Base-by-base conservation (phyloP, 2,888 invertebrate genomes). In the Hypolimnas misippus region DNA sequence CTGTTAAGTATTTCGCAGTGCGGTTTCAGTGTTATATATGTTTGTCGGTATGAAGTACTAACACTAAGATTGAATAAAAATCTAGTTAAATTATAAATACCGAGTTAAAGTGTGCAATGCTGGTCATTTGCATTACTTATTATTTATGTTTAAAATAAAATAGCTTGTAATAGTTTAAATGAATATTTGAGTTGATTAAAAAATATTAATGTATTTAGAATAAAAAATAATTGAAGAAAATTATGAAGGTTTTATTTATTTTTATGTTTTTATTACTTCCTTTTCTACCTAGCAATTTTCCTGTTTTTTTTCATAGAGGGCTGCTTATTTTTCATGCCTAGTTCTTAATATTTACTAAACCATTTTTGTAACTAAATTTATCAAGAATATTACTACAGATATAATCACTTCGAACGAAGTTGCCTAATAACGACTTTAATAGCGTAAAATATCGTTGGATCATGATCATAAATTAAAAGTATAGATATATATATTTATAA, bases 131-230 rank as follows among this genome's bases (percentile, higher is more conserved):
- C 89, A 89, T 88, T 79, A 89, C 89, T 89, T 87, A 84, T 83
- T 89, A 87, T 91, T 89, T 91, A 89, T 89, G 89, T 90, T 90
- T 84, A 86, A 79, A 86, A 84, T 82, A 80, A 82, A 87, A 89
- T 92, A 92, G 92, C 92, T 90, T 92, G 87, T 92, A 92, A 91
- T 91, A 92, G 92, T 91, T 90, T 89, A 87, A 91, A 87, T 88
- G 82, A 90, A 87, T 86, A 90, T 89, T 91, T 92, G 89, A 91
- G 90, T 91, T 92, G 90, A 87, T 88, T 89, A 89, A 88, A 89
- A 83, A 92, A 92, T 90, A 92, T 92, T 91, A 92, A 92, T 92
- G 92, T 92, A 92, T 92, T 90, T 92, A 92, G 92, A 92, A 89
- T 92, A 91, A 92, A 90, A 91, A 91, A 89, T 90, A 88, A 90